phyloP scores from a whole-genome alignment of 2,113 vertebrate genomes.

The Mirounga angustirostris region DNA sequence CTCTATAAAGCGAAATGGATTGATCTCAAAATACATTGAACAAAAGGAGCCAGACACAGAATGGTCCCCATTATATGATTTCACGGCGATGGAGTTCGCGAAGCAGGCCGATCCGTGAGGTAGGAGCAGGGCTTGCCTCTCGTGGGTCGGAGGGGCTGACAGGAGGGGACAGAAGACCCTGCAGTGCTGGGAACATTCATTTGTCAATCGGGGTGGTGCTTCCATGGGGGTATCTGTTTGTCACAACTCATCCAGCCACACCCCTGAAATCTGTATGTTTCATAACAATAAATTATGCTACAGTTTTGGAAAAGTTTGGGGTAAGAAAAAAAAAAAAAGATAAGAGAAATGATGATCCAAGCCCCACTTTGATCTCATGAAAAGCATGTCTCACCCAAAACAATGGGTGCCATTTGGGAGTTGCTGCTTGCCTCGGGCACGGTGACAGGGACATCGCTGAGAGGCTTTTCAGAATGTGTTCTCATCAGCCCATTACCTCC shows the following conservation, averaged over 20 bases:
- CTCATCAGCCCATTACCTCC: neutral
- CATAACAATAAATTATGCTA: neutral
- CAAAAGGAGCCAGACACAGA: neutral
- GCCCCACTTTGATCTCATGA: neutral
- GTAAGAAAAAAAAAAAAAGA: neutral
- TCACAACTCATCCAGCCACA: neutral
- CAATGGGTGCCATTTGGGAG: rapidly evolving
- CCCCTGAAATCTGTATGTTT: neutral
- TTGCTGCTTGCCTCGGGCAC: neutral
- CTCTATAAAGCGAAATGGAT: neutral
- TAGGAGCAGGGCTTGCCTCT: neutral
- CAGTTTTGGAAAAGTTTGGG: neutral
- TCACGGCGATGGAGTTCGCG: rapidly evolving
- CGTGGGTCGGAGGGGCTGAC: rapidly evolving
- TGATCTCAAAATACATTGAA: neutral
- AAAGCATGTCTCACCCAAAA: neutral
- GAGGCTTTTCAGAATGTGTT: neutral
- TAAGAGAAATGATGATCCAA: neutral
- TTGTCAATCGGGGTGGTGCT: rapidly evolving
- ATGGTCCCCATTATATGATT: rapidly evolving
- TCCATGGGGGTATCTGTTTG: neutral
- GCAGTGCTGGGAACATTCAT: neutral
- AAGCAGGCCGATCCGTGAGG: rapidly evolving
- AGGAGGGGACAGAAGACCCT: neutral
- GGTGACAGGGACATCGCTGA: neutral